Conservation (phyloP, 2,888 invertebrate species). For the Cetonia aurata region DNA sequence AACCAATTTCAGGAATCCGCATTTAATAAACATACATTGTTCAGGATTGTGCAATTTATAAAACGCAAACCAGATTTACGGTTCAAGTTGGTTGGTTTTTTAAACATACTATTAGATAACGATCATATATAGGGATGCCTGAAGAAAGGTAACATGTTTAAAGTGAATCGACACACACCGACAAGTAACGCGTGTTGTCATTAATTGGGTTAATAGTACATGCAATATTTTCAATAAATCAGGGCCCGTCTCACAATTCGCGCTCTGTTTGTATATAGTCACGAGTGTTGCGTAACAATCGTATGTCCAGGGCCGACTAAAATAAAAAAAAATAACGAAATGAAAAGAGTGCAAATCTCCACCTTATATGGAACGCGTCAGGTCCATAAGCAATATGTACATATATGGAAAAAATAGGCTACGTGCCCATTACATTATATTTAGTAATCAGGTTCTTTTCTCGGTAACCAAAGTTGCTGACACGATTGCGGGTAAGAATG, state of each 20-base stretch:
- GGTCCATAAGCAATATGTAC: not conserved
- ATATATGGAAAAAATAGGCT: slow-evolving; percentile 37
- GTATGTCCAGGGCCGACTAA: slow-evolving; percentile 11
- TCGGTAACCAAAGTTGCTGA: slow-evolving; percentile 18
- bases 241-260: not conserved
- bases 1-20: no score
- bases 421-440: slow-evolving; percentile 8
- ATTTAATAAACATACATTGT: no score
- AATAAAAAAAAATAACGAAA: no score
- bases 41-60: no score
- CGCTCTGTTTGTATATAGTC: not conserved
- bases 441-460: not conserved
- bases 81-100: no score
- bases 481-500: slow-evolving; percentile 3
- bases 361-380: slow-evolving; percentile 31
- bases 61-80: no score
- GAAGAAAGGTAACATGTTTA: no score
- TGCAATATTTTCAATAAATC: not conserved
- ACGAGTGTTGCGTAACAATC: not conserved
- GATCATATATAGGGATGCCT: no score
- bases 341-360: slow-evolving; percentile 8
- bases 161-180: no score
- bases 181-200: no score
- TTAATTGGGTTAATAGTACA: no score
- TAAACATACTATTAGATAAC: no score